These are phyloP conservation scores for Carposina sasakii DNA, from an alignment of 1,140 invertebrate genomes.

Conservation along the genomic window DNA sequence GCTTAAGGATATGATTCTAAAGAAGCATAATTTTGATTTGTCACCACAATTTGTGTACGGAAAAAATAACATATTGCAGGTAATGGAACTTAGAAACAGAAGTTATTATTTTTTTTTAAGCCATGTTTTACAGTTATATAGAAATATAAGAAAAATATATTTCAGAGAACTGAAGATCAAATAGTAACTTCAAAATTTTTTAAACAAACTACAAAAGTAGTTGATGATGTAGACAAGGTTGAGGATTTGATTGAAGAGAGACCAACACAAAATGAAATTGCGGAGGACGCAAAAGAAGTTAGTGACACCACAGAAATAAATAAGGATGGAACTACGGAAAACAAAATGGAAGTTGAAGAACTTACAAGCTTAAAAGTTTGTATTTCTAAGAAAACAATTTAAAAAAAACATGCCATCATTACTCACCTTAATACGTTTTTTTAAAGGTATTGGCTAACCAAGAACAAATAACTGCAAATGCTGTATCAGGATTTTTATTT, in stretches of 20 bases:
- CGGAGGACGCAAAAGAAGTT: not conserved
- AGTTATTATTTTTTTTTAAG: conserved; percentile 1
- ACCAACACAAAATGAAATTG: not conserved
- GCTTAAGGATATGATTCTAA: conserved; percentile 46
- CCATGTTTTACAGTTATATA: too few relatives aligned
- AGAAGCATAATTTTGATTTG: conserved; percentile 49
- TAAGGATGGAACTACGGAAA: not conserved
- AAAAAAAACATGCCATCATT: too few relatives aligned
- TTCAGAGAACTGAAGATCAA: conserved; percentile 34
- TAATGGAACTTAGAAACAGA: conserved; percentile 7
- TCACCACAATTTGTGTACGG: conserved; percentile 53
- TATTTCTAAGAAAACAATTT: too few relatives aligned
- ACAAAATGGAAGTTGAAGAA: too few relatives aligned
- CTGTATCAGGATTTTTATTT: conserved; percentile 39
- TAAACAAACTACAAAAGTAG: conserved; percentile 13
- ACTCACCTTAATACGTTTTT: too few relatives aligned
- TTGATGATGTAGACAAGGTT: not conserved
- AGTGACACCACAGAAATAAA: not conserved
- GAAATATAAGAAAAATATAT: too few relatives aligned
- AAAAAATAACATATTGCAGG: conserved; percentile 32
- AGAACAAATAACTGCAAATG: conserved; percentile 16
- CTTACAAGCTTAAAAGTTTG: too few relatives aligned
- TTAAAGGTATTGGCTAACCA: too few relatives aligned
- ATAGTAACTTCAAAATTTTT: conserved; percentile 39
- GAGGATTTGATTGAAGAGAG: not conserved